Conservation (phyloP, 2,797 vertebrate species). For the Anguilla anguilla region DNA sequence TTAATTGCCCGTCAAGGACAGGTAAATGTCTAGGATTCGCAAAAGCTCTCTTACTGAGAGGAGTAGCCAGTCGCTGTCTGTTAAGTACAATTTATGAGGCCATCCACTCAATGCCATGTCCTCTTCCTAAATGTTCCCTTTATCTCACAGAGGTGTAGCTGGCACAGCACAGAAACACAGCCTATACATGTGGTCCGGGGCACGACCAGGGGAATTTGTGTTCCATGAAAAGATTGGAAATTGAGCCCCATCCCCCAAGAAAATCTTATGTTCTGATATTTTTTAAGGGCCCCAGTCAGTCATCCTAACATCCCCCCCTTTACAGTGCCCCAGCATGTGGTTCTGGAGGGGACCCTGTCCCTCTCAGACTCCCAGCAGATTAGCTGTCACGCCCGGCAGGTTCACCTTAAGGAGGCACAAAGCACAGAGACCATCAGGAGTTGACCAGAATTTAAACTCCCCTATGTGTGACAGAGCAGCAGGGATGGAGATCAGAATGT, state of each 20-base stretch:
- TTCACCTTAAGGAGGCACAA: conserved; percentile 26
- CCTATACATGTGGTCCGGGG: neutral
- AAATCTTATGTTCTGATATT: too few relatives aligned
- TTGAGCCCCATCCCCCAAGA: too few relatives aligned
- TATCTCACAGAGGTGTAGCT: neutral
- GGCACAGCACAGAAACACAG: neutral
- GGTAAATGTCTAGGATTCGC: conserved; percentile 49
- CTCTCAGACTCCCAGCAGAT: conserved; percentile 30
- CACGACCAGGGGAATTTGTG: too few relatives aligned
- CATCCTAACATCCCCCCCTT: too few relatives aligned
- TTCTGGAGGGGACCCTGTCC: neutral
- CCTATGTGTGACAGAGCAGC: neutral
- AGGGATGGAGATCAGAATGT: neutral
- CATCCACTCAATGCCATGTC: conserved; percentile 16
- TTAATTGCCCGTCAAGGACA: conserved; percentile 54
- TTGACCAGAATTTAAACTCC: conserved; percentile 44
- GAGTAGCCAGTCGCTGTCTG: conserved; percentile 38
- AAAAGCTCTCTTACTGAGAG: conserved; percentile 29
- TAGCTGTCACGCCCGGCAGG: conserved; percentile 46
- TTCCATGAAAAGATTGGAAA: too few relatives aligned
- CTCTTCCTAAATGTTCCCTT: neutral
- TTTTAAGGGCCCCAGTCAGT: too few relatives aligned
- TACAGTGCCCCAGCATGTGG: too few relatives aligned
- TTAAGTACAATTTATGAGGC: conserved; percentile 50
- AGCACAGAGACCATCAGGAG: conserved; percentile 33